Evolutionary conservation across 2,113 vertebrate genomes (phyloP).

Genomic region (Tragelaphus buxtoni): DNA sequence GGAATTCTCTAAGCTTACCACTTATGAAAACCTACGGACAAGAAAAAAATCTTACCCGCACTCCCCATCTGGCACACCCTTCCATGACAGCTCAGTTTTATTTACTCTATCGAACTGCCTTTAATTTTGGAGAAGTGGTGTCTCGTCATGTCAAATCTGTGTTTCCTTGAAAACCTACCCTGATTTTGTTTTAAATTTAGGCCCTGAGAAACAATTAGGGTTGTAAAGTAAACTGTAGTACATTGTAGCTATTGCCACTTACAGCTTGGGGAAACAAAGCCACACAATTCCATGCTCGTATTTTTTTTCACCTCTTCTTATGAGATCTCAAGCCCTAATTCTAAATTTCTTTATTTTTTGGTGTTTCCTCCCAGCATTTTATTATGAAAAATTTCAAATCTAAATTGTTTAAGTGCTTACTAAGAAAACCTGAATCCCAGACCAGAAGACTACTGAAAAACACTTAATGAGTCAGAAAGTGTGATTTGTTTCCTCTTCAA

Average conservation of each 20-base stretch:
- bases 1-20: not conserved
- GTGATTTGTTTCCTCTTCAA: not conserved
- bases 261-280: not conserved
- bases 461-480: not conserved
- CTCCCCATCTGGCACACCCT: not conserved
- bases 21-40: conserved; percentile 3
- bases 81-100: not conserved
- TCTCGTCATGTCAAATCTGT: not conserved
- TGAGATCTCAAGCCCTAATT: not conserved
- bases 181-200: conserved; percentile 1
- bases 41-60: not conserved
- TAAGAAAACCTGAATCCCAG: not conserved
- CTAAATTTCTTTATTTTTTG: not conserved
- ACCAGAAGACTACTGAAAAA: not conserved
- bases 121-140: not conserved
- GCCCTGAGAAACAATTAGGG: not conserved
- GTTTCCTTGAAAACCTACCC: not conserved
- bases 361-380: not conserved
- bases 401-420: not conserved
- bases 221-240: not conserved
- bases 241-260: not conserved
- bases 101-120: not conserved
- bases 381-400: not conserved
- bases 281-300: not conserved
- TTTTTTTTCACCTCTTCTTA: not conserved